Evolutionary conservation across 2,113 vertebrate species (phyloP).

Genomic region (Psittacus erithacus): DNA sequence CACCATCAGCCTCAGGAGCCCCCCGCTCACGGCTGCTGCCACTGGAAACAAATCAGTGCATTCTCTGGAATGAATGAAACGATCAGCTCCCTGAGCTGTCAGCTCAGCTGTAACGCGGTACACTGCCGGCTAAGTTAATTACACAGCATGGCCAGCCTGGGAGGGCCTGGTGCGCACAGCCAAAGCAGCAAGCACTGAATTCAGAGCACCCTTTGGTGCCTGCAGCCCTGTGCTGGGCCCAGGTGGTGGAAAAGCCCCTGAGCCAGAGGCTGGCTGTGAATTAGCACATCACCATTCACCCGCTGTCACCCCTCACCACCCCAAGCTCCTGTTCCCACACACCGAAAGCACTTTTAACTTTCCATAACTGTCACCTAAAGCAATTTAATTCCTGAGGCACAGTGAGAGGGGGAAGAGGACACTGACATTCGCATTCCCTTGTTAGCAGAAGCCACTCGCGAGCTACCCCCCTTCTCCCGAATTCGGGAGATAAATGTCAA

Average conservation of each 20-base stretch:
- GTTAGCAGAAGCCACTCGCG: fast-evolving
- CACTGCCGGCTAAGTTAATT: not conserved
- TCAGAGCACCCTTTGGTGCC: not conserved
- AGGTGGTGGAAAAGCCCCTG: not conserved
- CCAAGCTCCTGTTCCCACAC: not conserved
- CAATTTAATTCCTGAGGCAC: not conserved
- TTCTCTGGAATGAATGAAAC: no score
- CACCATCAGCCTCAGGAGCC: not conserved
- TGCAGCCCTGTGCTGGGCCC: not conserved
- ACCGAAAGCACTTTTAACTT: not conserved
- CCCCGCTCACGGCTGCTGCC: not conserved
- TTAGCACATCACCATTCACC: not conserved
- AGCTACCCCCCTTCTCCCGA: fast-evolving
- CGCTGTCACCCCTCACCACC: not conserved
- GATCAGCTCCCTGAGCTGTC: not conserved
- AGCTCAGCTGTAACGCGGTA: not conserved
- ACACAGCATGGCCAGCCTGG: not conserved
- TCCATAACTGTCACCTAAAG: not conserved
- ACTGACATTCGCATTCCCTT: not conserved
- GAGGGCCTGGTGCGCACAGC: not conserved
- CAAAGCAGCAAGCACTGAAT: fast-evolving
- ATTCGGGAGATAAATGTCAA: fast-evolving
- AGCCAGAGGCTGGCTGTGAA: not conserved
- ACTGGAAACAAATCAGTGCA: no score
- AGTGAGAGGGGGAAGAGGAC: not conserved